These are phyloP conservation scores for Micropoecilia bifurca DNA, from an alignment of 2,797 vertebrate species.

Conservation along the genomic window DNA sequence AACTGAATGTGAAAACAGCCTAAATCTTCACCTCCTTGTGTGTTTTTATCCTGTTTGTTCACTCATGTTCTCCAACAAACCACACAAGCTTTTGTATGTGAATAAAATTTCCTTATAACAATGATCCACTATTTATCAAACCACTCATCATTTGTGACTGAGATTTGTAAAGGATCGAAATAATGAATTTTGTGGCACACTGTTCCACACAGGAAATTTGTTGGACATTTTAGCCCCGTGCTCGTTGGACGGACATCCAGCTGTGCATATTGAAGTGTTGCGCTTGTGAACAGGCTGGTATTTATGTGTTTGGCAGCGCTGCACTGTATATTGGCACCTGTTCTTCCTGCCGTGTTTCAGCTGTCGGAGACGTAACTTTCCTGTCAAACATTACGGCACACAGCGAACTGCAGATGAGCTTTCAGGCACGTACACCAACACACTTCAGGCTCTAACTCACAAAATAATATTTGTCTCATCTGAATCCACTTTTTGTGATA, in stretches of 20 bases:
- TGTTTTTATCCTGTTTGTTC: not conserved
- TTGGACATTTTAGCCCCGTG: constrained; percentile 17
- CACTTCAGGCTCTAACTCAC: not conserved
- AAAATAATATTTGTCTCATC: not conserved
- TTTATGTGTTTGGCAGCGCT: constrained; percentile 38
- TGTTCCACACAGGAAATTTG: constrained; percentile 6
- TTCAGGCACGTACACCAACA: constrained; percentile 18
- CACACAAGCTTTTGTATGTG: not conserved
- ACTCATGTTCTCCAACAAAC: not conserved
- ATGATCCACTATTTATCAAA: not conserved
- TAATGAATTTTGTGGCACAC: not conserved
- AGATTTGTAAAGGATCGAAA: not conserved
- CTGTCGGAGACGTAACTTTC: constrained; percentile 53
- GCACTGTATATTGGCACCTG: constrained; percentile 29
- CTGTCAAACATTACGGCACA: constrained; percentile 40
- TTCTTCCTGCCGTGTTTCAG: constrained; percentile 61
- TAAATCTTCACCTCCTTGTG: not conserved
- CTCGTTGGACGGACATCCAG: constrained; percentile 10
- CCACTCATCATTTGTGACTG: not conserved
- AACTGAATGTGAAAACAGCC: not conserved
- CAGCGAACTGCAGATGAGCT: constrained; percentile 36
- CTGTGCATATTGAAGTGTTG: constrained; percentile 26
- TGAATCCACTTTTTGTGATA: not conserved
- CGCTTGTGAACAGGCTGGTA: constrained; percentile 43
- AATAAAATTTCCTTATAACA: not conserved